phyloP scores from a whole-genome alignment of 2,797 vertebrate species.

The Nyctibius grandis region DNA sequence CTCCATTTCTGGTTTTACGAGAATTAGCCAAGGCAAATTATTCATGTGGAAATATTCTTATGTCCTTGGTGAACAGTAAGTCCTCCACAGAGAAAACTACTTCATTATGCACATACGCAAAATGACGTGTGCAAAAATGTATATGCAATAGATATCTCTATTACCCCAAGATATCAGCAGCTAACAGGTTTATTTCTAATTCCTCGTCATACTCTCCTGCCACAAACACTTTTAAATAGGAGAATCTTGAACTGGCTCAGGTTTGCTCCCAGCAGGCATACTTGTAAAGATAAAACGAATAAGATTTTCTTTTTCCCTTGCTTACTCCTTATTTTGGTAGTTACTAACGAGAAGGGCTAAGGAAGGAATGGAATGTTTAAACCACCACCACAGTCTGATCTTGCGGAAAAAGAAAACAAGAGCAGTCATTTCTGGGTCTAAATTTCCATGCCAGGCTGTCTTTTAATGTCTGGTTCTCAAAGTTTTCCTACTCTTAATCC shows the following conservation, averaged over 20 bases:
- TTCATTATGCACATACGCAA: neutral
- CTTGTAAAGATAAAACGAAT: constrained; percentile 69
- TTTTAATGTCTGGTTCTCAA: constrained; percentile 48
- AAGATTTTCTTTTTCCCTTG: neutral
- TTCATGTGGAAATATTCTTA: neutral
- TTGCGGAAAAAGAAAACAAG: neutral
- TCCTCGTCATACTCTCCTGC: constrained; percentile 24
- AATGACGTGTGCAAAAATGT: neutral
- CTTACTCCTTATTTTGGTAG: neutral
- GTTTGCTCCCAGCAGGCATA: constrained; percentile 66
- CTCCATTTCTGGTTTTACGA: neutral
- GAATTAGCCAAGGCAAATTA: constrained; percentile 21
- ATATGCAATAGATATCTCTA: constrained; percentile 7
- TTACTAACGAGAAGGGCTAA: neutral
- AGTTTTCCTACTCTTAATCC: constrained; percentile 57
- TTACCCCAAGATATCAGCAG: constrained; percentile 28
- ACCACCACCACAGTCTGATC: neutral
- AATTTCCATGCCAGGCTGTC: constrained; percentile 1
- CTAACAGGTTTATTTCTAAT: constrained; percentile 48
- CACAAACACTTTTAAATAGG: constrained; percentile 50
- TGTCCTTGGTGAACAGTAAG: constrained; percentile 4
- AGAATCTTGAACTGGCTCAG: constrained; percentile 65
- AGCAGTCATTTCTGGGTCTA: neutral
- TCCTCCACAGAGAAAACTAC: neutral
- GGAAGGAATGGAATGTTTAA: constrained; percentile 34